A percentile compares a stretch with the other conserved stretches of the same genome.
Evolutionary conservation across 2,888 invertebrate genomes (phyloP).

Genomic region (Acanthococcus lagerstroemiae): DNA sequence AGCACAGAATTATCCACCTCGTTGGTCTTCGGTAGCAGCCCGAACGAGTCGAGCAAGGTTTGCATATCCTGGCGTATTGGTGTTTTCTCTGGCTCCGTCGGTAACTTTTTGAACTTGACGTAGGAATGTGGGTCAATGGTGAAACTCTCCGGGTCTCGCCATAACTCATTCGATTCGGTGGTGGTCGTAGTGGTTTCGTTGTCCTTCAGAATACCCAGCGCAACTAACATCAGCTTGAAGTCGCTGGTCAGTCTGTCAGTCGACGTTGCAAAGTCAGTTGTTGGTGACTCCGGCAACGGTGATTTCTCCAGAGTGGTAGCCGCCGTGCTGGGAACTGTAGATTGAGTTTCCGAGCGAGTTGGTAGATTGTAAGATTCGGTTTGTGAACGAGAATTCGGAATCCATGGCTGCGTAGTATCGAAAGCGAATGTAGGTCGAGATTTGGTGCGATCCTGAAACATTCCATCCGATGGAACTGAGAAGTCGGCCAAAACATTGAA

Average conservation of each 20-base stretch:
- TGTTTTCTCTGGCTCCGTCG: slow-evolving; percentile 35
- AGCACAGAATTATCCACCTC: slow-evolving; percentile 11
- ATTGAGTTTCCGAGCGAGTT: background rate
- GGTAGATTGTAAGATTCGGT: background rate
- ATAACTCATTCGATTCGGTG: background rate
- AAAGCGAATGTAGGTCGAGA: background rate
- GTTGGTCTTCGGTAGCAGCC: slow-evolving; percentile 39
- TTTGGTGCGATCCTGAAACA: background rate
- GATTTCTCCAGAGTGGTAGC: background rate
- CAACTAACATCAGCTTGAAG: slow-evolving; percentile 43
- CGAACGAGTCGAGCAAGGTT: slow-evolving; percentile 44
- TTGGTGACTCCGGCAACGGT: background rate
- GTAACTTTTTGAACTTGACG: slow-evolving; percentile 44
- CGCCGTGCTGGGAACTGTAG: background rate
- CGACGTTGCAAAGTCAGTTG: background rate
- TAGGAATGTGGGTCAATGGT: slow-evolving; percentile 41
- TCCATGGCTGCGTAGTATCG: no score
- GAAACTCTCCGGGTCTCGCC: slow-evolving; percentile 3
- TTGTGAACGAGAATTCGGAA: background rate
- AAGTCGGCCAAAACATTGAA: background rate
- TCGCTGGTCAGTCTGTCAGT: slow-evolving; percentile 36
- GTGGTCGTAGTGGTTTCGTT: background rate
- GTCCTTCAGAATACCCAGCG: slow-evolving; percentile 42
- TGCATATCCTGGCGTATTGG: slow-evolving; percentile 41
- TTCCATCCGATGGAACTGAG: background rate